Evolutionary conservation across 2,888 invertebrate genomes (phyloP).

Genomic region (Drosophila kambysellisi): DNA sequence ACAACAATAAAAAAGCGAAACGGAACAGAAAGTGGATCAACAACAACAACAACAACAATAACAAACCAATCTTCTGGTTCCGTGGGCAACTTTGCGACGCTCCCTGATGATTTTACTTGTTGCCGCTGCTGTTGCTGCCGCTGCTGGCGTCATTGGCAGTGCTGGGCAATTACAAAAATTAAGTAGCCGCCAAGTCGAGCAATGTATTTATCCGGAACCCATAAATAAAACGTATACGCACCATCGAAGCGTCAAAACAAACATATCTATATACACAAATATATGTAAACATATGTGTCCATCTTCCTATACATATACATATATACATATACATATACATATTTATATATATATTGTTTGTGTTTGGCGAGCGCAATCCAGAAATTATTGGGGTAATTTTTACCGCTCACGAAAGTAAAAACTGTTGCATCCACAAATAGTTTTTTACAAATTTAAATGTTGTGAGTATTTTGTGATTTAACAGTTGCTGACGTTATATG

Average conservation of each 20-base stretch:
- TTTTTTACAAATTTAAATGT: neutral
- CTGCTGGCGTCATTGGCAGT: conserved; percentile 24
- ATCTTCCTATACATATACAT: conserved; percentile 26
- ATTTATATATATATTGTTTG: neutral
- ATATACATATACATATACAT: conserved; percentile 2
- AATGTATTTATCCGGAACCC: conserved; percentile 68
- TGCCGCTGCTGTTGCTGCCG: neutral
- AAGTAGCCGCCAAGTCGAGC: conserved; percentile 58
- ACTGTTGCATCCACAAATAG: neutral
- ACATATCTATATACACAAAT: neutral
- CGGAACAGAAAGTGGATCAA: conserved; percentile 60
- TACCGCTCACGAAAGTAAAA: conserved; percentile 6
- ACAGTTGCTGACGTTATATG: neutral
- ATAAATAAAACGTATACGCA: conserved; percentile 62
- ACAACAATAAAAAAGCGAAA: conserved; percentile 16
- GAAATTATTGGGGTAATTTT: conserved; percentile 32
- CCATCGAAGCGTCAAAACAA: conserved; percentile 29
- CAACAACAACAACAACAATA: conserved; percentile 27
- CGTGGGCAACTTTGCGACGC: conserved; percentile 31
- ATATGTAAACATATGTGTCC: neutral
- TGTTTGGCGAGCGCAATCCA: conserved; percentile 22
- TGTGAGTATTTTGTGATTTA: neutral
- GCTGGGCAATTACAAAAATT: conserved; percentile 62
- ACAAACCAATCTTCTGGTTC: conserved; percentile 43
- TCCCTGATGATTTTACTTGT: neutral